Conservation (phyloP, 2,888 invertebrate species). For the Spodoptera picta region DNA sequence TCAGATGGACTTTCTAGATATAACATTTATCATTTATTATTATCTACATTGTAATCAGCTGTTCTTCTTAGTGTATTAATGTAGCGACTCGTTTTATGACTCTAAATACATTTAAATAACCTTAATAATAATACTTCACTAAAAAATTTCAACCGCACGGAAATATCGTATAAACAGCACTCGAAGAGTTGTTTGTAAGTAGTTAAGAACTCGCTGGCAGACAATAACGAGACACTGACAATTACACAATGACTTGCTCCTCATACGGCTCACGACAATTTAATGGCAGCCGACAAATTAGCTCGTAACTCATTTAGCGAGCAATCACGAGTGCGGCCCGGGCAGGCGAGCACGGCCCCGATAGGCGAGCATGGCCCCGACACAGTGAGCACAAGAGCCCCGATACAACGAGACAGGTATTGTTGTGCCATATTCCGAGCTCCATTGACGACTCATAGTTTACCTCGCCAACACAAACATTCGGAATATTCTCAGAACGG, state of each 20-base stretch:
- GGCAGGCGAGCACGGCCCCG: slow-evolving; percentile 13
- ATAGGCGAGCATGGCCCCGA: slow-evolving; percentile 17
- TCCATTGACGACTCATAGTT: slow-evolving; percentile 20
- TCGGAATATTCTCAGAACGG: too few species aligned
- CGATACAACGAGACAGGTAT: slow-evolving; percentile 8
- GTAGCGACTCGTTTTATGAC: too few species aligned
- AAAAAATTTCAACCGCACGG: neutral
- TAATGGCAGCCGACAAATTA: slow-evolving; percentile 50
- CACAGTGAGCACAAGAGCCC: slow-evolving; percentile 6
- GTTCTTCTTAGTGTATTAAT: too few species aligned
- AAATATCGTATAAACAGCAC: neutral
- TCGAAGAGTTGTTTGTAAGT: neutral
- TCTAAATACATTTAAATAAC: too few species aligned
- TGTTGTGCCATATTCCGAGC: slow-evolving; percentile 26
- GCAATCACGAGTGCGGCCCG: slow-evolving; percentile 42
- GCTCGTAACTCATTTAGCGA: slow-evolving; percentile 49
- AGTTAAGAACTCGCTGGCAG: slow-evolving; percentile 25
- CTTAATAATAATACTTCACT: too few species aligned
- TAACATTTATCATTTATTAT: neutral
- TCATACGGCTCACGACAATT: slow-evolving; percentile 39
- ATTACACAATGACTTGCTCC: slow-evolving; percentile 38
- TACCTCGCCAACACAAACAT: too few species aligned
- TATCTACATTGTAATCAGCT: too few species aligned
- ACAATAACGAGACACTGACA: slow-evolving; percentile 24
- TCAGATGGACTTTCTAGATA: neutral